phyloP scores from a whole-genome alignment of 2,113 vertebrate species.

The Spea bombifrons region DNA sequence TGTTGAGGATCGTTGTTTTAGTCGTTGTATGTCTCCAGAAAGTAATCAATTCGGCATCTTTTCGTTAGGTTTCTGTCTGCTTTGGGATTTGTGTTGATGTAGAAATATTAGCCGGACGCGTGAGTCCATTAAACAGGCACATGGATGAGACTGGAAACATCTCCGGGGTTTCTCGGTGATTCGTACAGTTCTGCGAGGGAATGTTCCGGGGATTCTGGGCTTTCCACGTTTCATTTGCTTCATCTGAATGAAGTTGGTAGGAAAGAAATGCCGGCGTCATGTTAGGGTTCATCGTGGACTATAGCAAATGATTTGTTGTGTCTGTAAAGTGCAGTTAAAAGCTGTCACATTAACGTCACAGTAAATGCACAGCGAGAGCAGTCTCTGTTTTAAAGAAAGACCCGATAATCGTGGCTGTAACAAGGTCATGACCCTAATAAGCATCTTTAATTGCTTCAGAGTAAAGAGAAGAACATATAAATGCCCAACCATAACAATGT shows the following conservation, averaged over 20 bases:
- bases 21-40: too few species aligned
- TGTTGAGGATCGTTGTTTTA: too few species aligned
- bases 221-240: constrained; percentile 8
- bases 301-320: constrained; percentile 39
- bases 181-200: background rate
- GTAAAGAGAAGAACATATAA: background rate
- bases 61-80: too few species aligned
- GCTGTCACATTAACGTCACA: constrained; percentile 34
- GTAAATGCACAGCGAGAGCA: constrained; percentile 8
- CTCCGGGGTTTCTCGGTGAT: background rate
- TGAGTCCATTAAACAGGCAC: background rate
- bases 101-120: background rate
- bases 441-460: constrained; percentile 25
- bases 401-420: constrained; percentile 18
- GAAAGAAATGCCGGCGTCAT: constrained; percentile 17
- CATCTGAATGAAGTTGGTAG: constrained; percentile 8
- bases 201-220: constrained; percentile 3
- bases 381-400: constrained; percentile 5
- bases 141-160: constrained; percentile 5
- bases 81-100: too few species aligned
- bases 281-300: constrained; percentile 19
- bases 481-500: constrained; percentile 3
- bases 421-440: constrained; percentile 34
- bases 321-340: constrained; percentile 16
- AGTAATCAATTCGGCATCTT: too few species aligned